Base-by-base conservation (phyloP, 1,140 invertebrate species). In the Heliconius nattereri region DNA sequence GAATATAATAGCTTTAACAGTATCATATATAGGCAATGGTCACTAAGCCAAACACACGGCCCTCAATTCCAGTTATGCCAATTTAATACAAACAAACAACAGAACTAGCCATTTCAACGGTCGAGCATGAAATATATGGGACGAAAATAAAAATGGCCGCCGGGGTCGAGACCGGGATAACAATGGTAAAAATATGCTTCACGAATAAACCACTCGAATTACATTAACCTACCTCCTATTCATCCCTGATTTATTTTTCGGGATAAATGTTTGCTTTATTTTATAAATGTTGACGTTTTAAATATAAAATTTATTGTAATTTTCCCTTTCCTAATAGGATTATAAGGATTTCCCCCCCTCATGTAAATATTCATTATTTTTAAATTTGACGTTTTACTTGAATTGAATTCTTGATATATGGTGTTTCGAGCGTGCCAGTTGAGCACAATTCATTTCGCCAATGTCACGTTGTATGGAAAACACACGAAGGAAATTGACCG, bases 131-230 rank as follows among this genome's bases (percentile, higher is more conserved):
- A 81, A 78, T 81, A 78, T 76, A 76, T 81, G 72, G 70, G 72
- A 60, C 37, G 78, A 71, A 79, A 80, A 76, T 77, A 77, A 82
- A 75, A 79, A 82, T 79, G 75, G 78, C 80, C 76, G 77, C 76
- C 66, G 73, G 76, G 76, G 73, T 81, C 76, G 71, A 70, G 73
- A 75, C 49, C 73, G 76, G 76, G 80, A 78, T 81, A 81, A 81
- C 80, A 81, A 81, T 78, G 80, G 75, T 76, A 78, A 76, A 81
- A 81, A 81, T 81, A 78, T 75, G 76, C 72, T 49, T 71, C 72
- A 66, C 76, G 74, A 60, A 66, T 78, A 81, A 81, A 78, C 60
- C 80, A 74, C 72, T 75, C 73, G 76, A 78, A 74, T 73, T 78
- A 78, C 71, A 74, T 78, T 78, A 78, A 74, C 76, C 76, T 78